A percentile compares a stretch with the other conserved stretches of the same genome.
These are phyloP conservation scores for Nycticebus coucang DNA, from an alignment of 2,113 vertebrate species.

Conservation along the genomic window DNA sequence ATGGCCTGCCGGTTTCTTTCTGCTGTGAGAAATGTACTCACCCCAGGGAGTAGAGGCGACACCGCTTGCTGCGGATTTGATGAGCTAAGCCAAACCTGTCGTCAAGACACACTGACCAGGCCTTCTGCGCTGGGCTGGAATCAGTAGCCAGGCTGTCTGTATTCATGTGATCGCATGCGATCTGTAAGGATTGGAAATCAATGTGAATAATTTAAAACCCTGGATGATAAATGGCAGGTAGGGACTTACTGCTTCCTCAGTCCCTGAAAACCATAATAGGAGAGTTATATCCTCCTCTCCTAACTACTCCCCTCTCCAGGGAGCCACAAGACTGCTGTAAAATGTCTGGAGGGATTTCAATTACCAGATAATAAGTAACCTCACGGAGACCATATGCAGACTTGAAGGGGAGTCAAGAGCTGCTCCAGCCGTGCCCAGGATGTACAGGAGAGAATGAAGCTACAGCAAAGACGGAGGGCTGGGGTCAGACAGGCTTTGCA, in stretches of 20 bases:
- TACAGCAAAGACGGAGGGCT: neutral
- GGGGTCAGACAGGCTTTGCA: neutral
- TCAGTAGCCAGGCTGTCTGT: constrained; percentile 72
- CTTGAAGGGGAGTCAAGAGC: neutral
- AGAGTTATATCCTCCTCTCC: constrained; percentile 42
- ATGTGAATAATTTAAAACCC: constrained; percentile 60
- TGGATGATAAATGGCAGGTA: constrained; percentile 63
- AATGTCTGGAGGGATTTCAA: constrained; percentile 51
- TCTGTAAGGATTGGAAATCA: constrained; percentile 84
- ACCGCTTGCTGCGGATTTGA: constrained; percentile 87
- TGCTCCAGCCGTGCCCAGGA: neutral
- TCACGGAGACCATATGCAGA: neutral
- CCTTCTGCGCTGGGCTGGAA: constrained; percentile 73
- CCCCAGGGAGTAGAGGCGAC: constrained; percentile 91
- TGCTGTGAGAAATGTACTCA: constrained; percentile 74
- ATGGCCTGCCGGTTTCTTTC: constrained; percentile 19
- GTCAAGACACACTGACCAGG: constrained; percentile 90
- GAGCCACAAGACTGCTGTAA: neutral
- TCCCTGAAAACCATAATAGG: neutral
- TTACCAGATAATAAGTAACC: constrained; percentile 1
- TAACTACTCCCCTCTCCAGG: constrained; percentile 26
- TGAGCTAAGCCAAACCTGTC: constrained; percentile 87
- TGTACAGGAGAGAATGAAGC: neutral
- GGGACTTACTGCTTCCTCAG: constrained; percentile 1
- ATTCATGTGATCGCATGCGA: constrained; percentile 83